phyloP scores from a whole-genome alignment of 2,888 invertebrate species.

The Allophyes oxyacanthae region DNA sequence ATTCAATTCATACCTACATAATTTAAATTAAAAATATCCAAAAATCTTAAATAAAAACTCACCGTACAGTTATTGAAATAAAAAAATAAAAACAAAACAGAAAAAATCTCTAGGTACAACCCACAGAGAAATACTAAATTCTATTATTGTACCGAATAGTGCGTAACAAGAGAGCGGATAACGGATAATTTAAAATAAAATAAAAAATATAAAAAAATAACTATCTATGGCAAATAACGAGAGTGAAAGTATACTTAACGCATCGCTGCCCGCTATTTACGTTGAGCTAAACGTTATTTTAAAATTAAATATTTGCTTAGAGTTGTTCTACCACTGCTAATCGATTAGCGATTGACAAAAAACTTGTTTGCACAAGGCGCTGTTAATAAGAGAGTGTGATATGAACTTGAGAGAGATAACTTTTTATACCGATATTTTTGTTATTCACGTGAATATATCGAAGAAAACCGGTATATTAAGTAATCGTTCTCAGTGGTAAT shows the following conservation, averaged over 20 bases:
- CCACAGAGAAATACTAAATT: slow-evolving; percentile 22
- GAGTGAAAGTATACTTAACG: slow-evolving; percentile 76
- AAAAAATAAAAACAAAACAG: slow-evolving; percentile 4
- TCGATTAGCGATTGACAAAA: slow-evolving; percentile 59
- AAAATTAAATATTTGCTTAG: slow-evolving; percentile 72
- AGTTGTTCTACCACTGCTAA: slow-evolving; percentile 60
- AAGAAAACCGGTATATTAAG: slow-evolving; percentile 41
- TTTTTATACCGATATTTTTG: slow-evolving; percentile 22
- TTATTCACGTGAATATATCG: slow-evolving; percentile 18
- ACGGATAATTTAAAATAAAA: slow-evolving; percentile 54
- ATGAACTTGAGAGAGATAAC: slow-evolving; percentile 44
- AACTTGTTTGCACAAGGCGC: slow-evolving; percentile 43
- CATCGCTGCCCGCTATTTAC: slow-evolving; percentile 62
- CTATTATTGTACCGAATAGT: slow-evolving; percentile 47
- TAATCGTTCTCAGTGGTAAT: slow-evolving; percentile 19
- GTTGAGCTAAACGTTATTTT: slow-evolving; percentile 63
- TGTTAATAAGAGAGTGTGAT: slow-evolving; percentile 41
- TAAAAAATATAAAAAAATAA: slow-evolving; percentile 57
- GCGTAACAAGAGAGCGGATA: slow-evolving; percentile 58
- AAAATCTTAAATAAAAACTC: no score
- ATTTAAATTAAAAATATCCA: slow-evolving; percentile 13
- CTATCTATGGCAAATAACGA: slow-evolving; percentile 66
- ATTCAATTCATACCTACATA: not conserved
- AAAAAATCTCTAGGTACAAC: slow-evolving; percentile 11
- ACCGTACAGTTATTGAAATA: not conserved